Conservation (phyloP, 2,113 vertebrate species). For the Notothenia rossii region DNA sequence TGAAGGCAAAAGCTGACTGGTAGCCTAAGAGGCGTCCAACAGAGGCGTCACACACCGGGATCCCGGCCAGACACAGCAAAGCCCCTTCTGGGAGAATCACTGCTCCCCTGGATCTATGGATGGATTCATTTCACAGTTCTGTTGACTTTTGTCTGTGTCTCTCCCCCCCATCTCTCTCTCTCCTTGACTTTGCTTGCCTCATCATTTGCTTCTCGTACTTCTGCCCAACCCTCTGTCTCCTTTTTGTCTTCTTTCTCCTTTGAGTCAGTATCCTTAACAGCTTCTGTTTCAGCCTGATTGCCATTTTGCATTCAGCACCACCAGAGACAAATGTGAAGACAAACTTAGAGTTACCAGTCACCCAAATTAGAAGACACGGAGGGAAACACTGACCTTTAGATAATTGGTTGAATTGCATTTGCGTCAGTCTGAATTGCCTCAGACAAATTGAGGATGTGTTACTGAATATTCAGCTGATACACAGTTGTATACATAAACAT, state of each 20-base stretch:
- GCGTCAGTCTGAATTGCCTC: background rate
- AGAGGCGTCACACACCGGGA: slow-evolving; percentile 31
- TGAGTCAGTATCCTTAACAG: background rate
- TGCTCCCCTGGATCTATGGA: slow-evolving; percentile 48
- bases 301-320: slow-evolving; percentile 9
- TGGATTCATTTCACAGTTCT: slow-evolving; percentile 55
- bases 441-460: background rate
- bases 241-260: slow-evolving; percentile 13
- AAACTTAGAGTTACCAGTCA: slow-evolving; percentile 3
- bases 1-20: slow-evolving; percentile 30
- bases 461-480: background rate
- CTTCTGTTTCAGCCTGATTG: slow-evolving; percentile 23
- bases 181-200: slow-evolving; percentile 44
- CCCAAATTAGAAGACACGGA: background rate
- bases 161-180: background rate
- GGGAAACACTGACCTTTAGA: slow-evolving; percentile 17
- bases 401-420: background rate
- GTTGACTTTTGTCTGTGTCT: slow-evolving; percentile 36
- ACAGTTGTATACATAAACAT: background rate
- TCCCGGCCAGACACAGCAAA: slow-evolving; percentile 30
- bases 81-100: slow-evolving; percentile 39
- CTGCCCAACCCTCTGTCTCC: slow-evolving; percentile 13
- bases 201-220: slow-evolving; percentile 29
- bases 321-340: slow-evolving; percentile 26
- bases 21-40: slow-evolving; percentile 11